Conservation (phyloP, 2,797 vertebrate species). For the Protonibea diacanthus region DNA sequence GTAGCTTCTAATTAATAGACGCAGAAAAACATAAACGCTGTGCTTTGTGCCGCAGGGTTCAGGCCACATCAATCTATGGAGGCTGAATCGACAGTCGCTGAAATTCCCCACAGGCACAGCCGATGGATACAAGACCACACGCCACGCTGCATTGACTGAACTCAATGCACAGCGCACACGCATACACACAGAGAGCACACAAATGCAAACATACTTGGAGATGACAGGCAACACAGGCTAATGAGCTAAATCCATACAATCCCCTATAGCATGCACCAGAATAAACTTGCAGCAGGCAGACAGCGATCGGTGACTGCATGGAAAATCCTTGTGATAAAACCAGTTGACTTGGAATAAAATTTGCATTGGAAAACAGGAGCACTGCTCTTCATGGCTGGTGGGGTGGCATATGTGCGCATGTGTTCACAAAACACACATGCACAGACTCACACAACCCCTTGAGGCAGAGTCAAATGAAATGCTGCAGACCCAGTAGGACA, state of each 20-base stretch:
- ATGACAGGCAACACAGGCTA: conserved; percentile 39
- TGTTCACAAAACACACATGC: conserved; percentile 6
- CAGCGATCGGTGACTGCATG: conserved; percentile 25
- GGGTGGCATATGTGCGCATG: conserved; percentile 3
- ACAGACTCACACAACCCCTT: conserved; percentile 33
- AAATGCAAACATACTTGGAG: conserved; percentile 44
- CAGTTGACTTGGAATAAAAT: conserved; percentile 57
- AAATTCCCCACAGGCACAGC: conserved; percentile 52
- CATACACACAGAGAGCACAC: conserved; percentile 7
- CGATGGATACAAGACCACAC: conserved; percentile 50
- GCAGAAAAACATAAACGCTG: conserved; percentile 27
- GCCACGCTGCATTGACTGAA: conserved; percentile 46
- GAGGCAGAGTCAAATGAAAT: conserved; percentile 44
- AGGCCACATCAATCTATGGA: conserved; percentile 57
- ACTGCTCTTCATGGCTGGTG: conserved; percentile 28
- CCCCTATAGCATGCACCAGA: conserved; percentile 8
- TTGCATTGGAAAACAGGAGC: conserved; percentile 56
- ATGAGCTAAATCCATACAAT: conserved; percentile 25
- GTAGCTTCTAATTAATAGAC: conserved; percentile 40
- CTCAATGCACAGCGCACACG: conserved; percentile 2
- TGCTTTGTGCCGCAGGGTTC: conserved; percentile 32
- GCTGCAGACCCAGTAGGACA: conserved; percentile 30
- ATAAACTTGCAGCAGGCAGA: conserved; percentile 34
- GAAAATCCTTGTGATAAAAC: conserved; percentile 44
- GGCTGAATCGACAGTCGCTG: conserved; percentile 53